Evolutionary conservation across 2,113 vertebrate species (phyloP), one percentile per base, ranked within the genome.

Genomic region (Mionectes macconnelli): DNA sequence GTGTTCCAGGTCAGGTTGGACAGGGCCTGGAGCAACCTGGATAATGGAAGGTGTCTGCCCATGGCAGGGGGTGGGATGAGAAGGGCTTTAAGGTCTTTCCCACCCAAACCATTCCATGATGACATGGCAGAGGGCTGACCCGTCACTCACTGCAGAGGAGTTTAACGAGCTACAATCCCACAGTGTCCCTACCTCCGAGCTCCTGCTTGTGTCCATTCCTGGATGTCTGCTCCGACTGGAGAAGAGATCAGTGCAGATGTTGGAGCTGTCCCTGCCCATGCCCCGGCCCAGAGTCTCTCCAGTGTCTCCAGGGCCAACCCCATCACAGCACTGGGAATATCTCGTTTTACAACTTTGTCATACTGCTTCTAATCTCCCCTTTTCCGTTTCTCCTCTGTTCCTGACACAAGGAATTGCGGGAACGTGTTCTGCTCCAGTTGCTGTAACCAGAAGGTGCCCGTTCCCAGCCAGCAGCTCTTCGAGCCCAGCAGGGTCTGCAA

Each of bases 351-450:
- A 74, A 15, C 56, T 45, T 28, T 15, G 3, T 86, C 35, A 21
- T 44, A 37, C 60, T 28, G 28, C 24, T 78, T 30, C 87, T 64
- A 13, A 97, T 53, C 44, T 88, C 87, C 22, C 28, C 18, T 67
- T 67, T 91, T 94, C 89, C 82, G 0, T 97, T 90, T 97, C 72
- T 96, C 40, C 39, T 78, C 93, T 73, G 30, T 93, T 89, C 84
- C 79, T 11, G 52, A 70, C n/a, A 52, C 72, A 98, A 99, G 99
- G 99, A 99, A 99, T 97, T 99, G 99, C 75, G 99, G 99, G 89
- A 99, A 99, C 5, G 99, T 99, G 83, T 99, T 99, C 98, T 99
- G 99, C 86, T 98, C 99, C 98, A 99, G 98, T 94, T 99, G 99
- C 93, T 99, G 99, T 86, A 99, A 99, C 97, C 99, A 99, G 99